A percentile compares a stretch with the other conserved stretches of the same genome.
Conservation (phyloP, 2,113 vertebrate genomes). For the Microtus richardsoni region DNA sequence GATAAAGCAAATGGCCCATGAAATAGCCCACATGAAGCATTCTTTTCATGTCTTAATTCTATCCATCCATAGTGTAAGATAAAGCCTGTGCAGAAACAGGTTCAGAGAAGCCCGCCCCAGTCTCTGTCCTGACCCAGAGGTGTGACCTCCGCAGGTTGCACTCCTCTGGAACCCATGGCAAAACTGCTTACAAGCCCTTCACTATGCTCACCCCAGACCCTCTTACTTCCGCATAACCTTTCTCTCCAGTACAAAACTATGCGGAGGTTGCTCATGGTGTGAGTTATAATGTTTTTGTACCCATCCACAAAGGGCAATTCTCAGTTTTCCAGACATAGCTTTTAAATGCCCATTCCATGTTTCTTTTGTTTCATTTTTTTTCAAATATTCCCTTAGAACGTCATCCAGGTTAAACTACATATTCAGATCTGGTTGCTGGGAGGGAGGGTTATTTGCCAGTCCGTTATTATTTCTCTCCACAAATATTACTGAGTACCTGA, state of each 20-base stretch:
- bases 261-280: not conserved
- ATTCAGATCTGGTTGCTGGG: not conserved
- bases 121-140: not conserved
- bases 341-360: not conserved
- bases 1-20: not conserved
- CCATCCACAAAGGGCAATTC: not conserved
- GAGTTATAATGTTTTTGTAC: not conserved
- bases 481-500: not conserved
- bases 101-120: not conserved
- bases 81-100: not conserved
- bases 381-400: not conserved
- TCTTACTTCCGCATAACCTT: not conserved
- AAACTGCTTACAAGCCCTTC: not conserved
- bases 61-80: not conserved
- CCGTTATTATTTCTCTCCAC: not conserved
- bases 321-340: not conserved
- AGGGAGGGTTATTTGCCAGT: not conserved
- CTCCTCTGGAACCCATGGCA: not conserved
- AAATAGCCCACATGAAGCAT: not conserved
- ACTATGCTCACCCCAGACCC: not conserved
- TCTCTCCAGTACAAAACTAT: not conserved
- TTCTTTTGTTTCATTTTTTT: conserved; percentile 8
- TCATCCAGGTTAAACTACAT: not conserved
- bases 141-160: not conserved
- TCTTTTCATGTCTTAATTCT: not conserved